phyloP scores from a whole-genome alignment of 2,888 invertebrate species.

The Horisme vitalbata region DNA sequence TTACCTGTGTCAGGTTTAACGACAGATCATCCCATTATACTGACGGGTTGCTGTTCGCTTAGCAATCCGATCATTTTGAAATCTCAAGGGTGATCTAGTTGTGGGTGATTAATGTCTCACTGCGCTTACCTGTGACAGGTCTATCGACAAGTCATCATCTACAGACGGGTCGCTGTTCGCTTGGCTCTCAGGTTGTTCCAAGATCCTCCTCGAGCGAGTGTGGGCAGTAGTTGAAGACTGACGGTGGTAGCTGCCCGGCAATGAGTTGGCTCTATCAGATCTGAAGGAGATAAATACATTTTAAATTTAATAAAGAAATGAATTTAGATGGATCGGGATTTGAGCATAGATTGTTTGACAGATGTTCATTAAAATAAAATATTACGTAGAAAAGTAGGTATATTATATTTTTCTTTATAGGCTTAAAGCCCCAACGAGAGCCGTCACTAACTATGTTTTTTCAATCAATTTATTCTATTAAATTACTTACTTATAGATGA shows the following conservation, averaged over 20 bases:
- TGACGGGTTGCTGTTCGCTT: constrained; percentile 57
- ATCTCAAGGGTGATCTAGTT: too few relatives aligned
- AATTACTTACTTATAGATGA: too few relatives aligned
- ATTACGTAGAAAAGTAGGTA: too few relatives aligned
- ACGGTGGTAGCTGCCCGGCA: constrained; percentile 58
- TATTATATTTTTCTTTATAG: too few relatives aligned
- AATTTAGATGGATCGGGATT: too few relatives aligned
- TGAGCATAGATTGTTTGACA: too few relatives aligned
- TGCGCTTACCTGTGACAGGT: constrained; percentile 64
- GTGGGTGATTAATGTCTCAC: too few relatives aligned
- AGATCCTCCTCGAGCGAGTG: constrained; percentile 14
- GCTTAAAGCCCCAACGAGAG: too few relatives aligned
- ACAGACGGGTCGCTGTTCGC: constrained; percentile 58
- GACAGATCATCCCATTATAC: constrained; percentile 67
- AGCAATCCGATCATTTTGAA: constrained; percentile 36
- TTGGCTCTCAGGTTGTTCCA: constrained; percentile 40
- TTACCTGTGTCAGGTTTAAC: constrained; percentile 67
- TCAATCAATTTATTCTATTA: too few relatives aligned
- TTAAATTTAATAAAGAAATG: too few relatives aligned
- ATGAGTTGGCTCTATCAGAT: constrained; percentile 65
- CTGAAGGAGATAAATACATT: constrained; percentile 37
- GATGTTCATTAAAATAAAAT: too few relatives aligned
- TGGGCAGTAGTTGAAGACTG: constrained; percentile 37
- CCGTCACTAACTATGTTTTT: too few relatives aligned
- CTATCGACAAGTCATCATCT: constrained; percentile 68